Base-by-base conservation (phyloP, 2,888 invertebrate species). In the Melipona bicolor region DNA sequence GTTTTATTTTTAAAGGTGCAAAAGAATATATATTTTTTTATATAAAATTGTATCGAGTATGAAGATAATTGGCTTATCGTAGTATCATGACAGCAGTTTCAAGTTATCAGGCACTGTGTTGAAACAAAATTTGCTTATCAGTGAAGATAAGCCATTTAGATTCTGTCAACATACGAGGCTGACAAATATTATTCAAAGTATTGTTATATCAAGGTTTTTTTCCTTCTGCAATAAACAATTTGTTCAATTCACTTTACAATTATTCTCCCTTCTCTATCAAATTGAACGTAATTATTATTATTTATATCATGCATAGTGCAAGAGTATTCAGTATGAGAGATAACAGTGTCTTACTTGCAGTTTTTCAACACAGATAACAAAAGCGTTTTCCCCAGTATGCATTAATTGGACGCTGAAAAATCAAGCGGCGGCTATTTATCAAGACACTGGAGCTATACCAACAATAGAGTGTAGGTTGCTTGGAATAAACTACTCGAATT, bases 381-480 rank as follows among this genome's bases (percentile, higher is more conserved):
- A 17, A 64, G 27, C 19, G 70, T n/a, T 62, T 43, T 71, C 43
- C 32, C 11, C 2, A 43, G 13, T 13, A 17, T 32, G 64, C 61
- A 56, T 56, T 50, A 70, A 79, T 74, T 77, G 76, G 59, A 62
- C 15, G 32, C 17, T 52, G 50, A n/a, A 74, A 17, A 24, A 36
- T 32, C 4, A 36, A n/a, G 50, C 17, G 49, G 17, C 0, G 61
- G 24, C 21, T 36, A 43, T 59, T 83, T 85, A 85, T 85, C 85
- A 75, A 74, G 64, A 64, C 62, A 59, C 15, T 36, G 50, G 52
- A 64, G 50, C 61, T 75, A 59, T 49, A 69, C 43, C 24, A 69
- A 74, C 74, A 75, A 21, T 62, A 73, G 74, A 61, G 77, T 50
- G 83, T 77, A 68, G 62, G 79, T 54, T 32, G 68, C 21, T n/a